Conservation (phyloP, 2,797 vertebrate species). For the Discoglossus pictus region DNA sequence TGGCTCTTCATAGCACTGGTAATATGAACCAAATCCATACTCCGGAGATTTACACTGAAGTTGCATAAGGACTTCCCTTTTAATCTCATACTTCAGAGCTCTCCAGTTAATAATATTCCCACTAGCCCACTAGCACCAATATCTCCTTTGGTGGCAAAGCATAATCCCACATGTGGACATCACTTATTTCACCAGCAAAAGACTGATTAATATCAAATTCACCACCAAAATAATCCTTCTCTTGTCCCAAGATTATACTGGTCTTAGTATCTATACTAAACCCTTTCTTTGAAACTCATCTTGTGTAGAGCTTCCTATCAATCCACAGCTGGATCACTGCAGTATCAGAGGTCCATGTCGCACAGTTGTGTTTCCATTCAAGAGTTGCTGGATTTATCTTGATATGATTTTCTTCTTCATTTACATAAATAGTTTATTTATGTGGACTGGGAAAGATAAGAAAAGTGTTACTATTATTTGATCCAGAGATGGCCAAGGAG, state of each 20-base stretch:
- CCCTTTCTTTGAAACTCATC: slow-evolving; percentile 72
- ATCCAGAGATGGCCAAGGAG: too few relatives aligned
- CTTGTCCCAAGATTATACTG: slow-evolving; percentile 73
- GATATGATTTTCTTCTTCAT: not conserved
- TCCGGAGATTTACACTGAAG: not conserved
- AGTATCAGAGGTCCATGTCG: slow-evolving; percentile 1
- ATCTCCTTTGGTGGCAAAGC: too few relatives aligned
- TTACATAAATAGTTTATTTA: not conserved
- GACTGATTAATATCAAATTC: slow-evolving; percentile 64
- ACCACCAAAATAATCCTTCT: slow-evolving; percentile 69
- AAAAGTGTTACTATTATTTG: too few relatives aligned
- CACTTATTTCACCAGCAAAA: slow-evolving; percentile 72
- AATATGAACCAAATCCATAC: not conserved
- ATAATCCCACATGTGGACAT: slow-evolving; percentile 74
- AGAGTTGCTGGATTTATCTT: not conserved
- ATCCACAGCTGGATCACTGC: slow-evolving; percentile 56
- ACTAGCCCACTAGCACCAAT: too few relatives aligned
- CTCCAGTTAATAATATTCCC: slow-evolving; percentile 15
- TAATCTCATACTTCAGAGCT: not conserved
- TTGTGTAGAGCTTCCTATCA: slow-evolving; percentile 66
- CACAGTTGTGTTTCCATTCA: slow-evolving; percentile 9
- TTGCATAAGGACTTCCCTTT: not conserved
- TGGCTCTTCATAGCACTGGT: too few relatives aligned
- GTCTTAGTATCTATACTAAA: slow-evolving; percentile 61
- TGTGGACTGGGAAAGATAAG: not conserved